Percentiles rank a stretch among this genome's conserved stretches.
Conservation (phyloP, 2,797 vertebrate species). For the Iguana delicatissima region DNA sequence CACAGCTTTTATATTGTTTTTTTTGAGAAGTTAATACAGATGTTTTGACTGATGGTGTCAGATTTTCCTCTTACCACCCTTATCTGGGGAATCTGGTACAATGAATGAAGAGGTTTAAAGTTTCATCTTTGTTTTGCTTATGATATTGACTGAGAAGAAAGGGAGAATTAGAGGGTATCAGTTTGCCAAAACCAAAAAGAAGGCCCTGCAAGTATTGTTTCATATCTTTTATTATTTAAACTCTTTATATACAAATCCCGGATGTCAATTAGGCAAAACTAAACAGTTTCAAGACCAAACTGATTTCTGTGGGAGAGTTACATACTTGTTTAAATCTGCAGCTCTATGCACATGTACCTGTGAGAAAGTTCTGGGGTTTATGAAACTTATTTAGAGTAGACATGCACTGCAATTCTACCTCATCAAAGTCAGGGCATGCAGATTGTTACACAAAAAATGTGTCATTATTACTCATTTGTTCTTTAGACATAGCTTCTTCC, state of each 20-base stretch:
- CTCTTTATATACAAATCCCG: neutral
- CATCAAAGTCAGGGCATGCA: neutral
- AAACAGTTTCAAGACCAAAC: neutral
- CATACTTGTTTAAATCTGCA: neutral
- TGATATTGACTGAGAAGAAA: neutral
- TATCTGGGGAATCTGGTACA: conserved; percentile 61
- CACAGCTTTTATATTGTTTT: conserved; percentile 57
- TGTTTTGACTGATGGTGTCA: conserved; percentile 62
- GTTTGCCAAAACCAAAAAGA: conserved; percentile 33
- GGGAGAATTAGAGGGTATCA: too few species aligned
- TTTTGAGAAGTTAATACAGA: conserved; percentile 54
- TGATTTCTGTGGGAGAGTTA: neutral
- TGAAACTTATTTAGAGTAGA: neutral
- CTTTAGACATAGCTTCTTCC: too few species aligned
- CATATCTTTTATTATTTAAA: conserved; percentile 1
- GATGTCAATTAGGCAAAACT: neutral
- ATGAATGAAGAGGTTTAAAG: conserved; percentile 42
- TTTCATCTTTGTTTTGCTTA: conserved; percentile 40
- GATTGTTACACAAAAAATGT: neutral
- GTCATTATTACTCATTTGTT: neutral
- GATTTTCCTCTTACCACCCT: conserved; percentile 57
- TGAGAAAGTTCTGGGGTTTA: neutral
- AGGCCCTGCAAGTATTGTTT: conserved; percentile 38
- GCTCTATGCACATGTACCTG: neutral
- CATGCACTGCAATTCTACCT: neutral